These are phyloP conservation scores for Grammomys surdaster DNA, from an alignment of 2,113 vertebrate species.

Conservation along the genomic window DNA sequence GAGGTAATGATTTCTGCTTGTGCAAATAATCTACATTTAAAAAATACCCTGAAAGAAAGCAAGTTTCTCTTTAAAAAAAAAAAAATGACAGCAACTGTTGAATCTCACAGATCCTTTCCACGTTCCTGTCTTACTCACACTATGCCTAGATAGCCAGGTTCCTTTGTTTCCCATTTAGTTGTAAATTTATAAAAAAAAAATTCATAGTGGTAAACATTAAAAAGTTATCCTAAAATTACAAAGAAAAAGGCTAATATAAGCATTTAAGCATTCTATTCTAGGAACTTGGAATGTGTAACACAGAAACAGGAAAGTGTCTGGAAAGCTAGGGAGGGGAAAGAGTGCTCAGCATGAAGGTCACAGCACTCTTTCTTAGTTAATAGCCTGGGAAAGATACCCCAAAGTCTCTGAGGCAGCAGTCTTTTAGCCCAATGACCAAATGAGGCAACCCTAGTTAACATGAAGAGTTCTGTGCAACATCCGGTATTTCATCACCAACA, in stretches of 20 bases:
- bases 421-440: not conserved
- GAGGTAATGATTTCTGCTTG: conserved; percentile 9
- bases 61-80: not conserved
- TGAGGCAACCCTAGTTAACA: conserved; percentile 7
- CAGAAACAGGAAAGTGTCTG: not conserved
- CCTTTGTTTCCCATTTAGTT: conserved; percentile 32
- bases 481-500: too few species aligned
- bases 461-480: not conserved
- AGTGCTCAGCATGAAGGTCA: conserved; percentile 40
- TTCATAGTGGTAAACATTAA: not conserved
- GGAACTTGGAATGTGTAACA: not conserved
- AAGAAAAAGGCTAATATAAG: conserved; percentile 1
- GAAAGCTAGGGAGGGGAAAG: conserved; percentile 30
- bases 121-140: not conserved
- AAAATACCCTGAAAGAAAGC: not conserved
- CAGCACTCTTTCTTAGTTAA: conserved; percentile 45
- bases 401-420: conserved; percentile 38
- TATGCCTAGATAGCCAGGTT: not conserved
- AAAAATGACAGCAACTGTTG: not conserved
- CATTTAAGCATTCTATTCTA: conserved; percentile 32
- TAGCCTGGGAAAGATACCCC: conserved; percentile 40
- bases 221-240: not conserved
- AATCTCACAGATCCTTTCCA: not conserved
- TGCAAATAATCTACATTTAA: conserved; percentile 3
- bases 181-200: not conserved